Conservation (phyloP, 2,113 vertebrate species). For the Sander vitreus region DNA sequence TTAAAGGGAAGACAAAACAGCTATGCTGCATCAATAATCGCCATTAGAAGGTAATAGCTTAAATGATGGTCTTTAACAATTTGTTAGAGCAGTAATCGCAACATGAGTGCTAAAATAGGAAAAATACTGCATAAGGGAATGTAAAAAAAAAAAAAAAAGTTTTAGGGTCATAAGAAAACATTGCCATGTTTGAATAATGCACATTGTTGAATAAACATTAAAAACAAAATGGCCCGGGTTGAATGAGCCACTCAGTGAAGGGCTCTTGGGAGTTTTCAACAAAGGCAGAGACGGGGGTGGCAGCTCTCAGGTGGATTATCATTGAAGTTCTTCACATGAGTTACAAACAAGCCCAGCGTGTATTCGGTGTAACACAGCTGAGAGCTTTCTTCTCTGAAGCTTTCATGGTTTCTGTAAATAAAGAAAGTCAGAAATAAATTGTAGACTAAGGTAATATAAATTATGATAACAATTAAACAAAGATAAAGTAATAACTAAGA, state of each 20-base stretch:
- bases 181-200: constrained; percentile 36
- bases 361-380: not conserved
- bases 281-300: constrained; percentile 44
- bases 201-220: constrained; percentile 25
- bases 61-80: not conserved
- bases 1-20: not conserved
- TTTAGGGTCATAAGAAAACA: constrained; percentile 9
- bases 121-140: not conserved
- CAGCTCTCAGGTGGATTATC: constrained; percentile 59
- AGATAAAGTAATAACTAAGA: not conserved
- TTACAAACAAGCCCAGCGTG: constrained; percentile 37
- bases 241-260: constrained; percentile 39
- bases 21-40: not conserved
- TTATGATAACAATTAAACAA: not conserved
- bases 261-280: constrained; percentile 56
- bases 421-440: constrained; percentile 1
- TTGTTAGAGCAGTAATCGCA: not conserved
- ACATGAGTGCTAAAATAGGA: not conserved
- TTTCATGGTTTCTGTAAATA: constrained; percentile 13
- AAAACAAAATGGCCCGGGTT: constrained; percentile 37
- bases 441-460: not conserved
- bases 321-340: constrained; percentile 49
- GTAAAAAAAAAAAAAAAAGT: constrained; percentile 11
- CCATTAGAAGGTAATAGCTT: not conserved
- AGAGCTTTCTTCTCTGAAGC: not conserved